phyloP scores from a whole-genome alignment of 1,140 invertebrate genomes.

The Zaprionus taronus region DNA sequence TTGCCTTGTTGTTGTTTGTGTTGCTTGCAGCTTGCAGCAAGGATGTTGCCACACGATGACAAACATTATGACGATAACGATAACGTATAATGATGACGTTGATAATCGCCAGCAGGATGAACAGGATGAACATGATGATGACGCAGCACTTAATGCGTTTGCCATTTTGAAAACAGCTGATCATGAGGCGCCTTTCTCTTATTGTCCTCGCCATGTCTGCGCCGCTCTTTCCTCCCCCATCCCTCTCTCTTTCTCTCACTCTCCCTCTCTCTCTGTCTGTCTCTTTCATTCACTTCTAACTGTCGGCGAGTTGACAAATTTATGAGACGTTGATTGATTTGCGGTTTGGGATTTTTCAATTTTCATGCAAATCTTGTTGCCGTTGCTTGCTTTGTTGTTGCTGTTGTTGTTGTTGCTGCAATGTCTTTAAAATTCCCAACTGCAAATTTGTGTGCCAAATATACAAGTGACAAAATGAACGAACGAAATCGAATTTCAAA shows the following conservation, averaged over 20 bases:
- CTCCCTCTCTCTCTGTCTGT: not conserved
- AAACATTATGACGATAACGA: slow-evolving; percentile 48
- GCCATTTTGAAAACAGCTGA: slow-evolving; percentile 67
- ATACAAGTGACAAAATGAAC: slow-evolving; percentile 22
- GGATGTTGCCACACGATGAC: slow-evolving; percentile 48
- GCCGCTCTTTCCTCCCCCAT: not conserved
- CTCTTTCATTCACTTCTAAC: slow-evolving; percentile 33
- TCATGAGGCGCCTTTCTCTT: slow-evolving; percentile 27
- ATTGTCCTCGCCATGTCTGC: not conserved
- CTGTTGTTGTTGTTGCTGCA: slow-evolving; percentile 11
- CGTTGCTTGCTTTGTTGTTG: not conserved
- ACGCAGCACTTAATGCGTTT: slow-evolving; percentile 77
- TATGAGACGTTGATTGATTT: slow-evolving; percentile 84
- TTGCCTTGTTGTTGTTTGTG: slow-evolving; percentile 76
- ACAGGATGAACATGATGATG: slow-evolving; percentile 49
- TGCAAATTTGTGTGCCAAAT: slow-evolving; percentile 51
- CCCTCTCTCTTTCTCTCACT: not conserved
- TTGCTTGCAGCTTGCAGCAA: slow-evolving; percentile 33
- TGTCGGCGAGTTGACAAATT: slow-evolving; percentile 79
- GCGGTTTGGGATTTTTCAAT: slow-evolving; percentile 57
- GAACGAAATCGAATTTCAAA: slow-evolving; percentile 32
- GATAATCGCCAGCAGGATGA: not conserved
- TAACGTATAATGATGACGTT: slow-evolving; percentile 66
- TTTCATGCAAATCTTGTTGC: slow-evolving; percentile 24
- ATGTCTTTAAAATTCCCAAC: slow-evolving; percentile 24